These are phyloP conservation scores for Leistus spinibarbis DNA, from an alignment of 2,888 invertebrate species.

Conservation along the genomic window DNA sequence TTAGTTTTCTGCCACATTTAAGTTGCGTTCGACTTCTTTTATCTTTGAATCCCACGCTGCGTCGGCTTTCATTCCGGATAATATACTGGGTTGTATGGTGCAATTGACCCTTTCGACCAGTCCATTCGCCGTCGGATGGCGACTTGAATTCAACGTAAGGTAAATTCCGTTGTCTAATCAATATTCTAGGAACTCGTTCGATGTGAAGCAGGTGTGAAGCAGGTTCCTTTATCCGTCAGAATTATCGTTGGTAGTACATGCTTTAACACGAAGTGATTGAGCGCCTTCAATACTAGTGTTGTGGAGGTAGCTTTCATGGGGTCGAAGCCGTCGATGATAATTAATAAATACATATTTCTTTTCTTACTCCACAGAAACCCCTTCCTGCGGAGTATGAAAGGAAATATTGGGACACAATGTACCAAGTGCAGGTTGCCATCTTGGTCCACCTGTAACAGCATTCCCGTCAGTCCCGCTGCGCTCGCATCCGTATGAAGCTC, in stretches of 20 bases:
- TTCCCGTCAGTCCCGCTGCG: conserved; percentile 42
- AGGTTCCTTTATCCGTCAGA: conserved; percentile 41
- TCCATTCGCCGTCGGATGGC: conserved; percentile 1
- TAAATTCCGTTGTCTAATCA: conserved; percentile 15
- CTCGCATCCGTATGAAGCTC: conserved; percentile 43
- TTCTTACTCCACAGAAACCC: conserved; percentile 18
- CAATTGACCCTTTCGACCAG: conserved; percentile 9
- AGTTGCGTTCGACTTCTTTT: not conserved
- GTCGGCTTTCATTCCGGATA: not conserved
- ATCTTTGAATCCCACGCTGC: not conserved
- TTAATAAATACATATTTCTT: conserved; percentile 26
- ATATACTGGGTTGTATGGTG: not conserved
- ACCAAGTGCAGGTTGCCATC: conserved; percentile 43
- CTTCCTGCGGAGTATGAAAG: no score
- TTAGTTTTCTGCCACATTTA: not conserved
- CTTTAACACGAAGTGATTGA: not conserved
- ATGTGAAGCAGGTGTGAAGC: conserved; percentile 41
- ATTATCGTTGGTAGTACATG: conserved; percentile 30
- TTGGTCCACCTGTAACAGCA: no score
- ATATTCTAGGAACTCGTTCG: conserved; percentile 15
- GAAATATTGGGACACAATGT: conserved; percentile 46
- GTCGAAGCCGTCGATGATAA: conserved; percentile 28
- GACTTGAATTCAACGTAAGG: not conserved
- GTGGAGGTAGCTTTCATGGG: conserved; percentile 14
- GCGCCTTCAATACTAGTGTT: not conserved